Conservation (phyloP, 1,140 invertebrate genomes). For the Gerris buenoi region DNA sequence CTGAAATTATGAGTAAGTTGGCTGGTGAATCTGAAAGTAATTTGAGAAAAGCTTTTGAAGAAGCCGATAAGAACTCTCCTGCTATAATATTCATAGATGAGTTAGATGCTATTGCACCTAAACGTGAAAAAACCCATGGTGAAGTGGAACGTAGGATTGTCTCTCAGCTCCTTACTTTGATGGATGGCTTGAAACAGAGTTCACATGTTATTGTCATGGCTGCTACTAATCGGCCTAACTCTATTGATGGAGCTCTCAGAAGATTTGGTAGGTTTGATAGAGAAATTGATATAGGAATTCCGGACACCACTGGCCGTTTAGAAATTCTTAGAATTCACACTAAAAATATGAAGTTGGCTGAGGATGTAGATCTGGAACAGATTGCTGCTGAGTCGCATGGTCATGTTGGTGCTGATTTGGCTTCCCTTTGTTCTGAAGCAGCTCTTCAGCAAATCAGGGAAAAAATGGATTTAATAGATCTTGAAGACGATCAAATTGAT, state of each 20-base stretch:
- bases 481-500: constrained; percentile 98
- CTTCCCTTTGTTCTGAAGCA: constrained; percentile 96
- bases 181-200: constrained; percentile 98
- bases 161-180: constrained; percentile 91
- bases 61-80: constrained; percentile 97
- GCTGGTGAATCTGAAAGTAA: constrained; percentile 97
- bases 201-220: constrained; percentile 98
- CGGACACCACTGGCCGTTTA: constrained; percentile 90
- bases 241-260: constrained; percentile 89
- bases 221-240: constrained; percentile 96
- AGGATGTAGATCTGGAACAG: constrained; percentile 96
- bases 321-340: constrained; percentile 97
- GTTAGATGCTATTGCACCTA: constrained; percentile 96
- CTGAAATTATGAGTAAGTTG: constrained; percentile 99
- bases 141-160: constrained; percentile 98
- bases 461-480: constrained; percentile 99
- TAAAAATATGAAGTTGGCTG: constrained; percentile 97
- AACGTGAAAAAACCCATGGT: constrained; percentile 98
- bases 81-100: constrained; percentile 99
- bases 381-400: constrained; percentile 95
- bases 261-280: constrained; percentile 96
- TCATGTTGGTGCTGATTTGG: constrained; percentile 95
- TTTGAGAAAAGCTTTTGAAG: constrained; percentile 93
- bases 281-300: constrained; percentile 98
- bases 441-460: constrained; percentile 97